phyloP scores from a whole-genome alignment of 2,888 invertebrate species.

The Diarsia mendica region DNA sequence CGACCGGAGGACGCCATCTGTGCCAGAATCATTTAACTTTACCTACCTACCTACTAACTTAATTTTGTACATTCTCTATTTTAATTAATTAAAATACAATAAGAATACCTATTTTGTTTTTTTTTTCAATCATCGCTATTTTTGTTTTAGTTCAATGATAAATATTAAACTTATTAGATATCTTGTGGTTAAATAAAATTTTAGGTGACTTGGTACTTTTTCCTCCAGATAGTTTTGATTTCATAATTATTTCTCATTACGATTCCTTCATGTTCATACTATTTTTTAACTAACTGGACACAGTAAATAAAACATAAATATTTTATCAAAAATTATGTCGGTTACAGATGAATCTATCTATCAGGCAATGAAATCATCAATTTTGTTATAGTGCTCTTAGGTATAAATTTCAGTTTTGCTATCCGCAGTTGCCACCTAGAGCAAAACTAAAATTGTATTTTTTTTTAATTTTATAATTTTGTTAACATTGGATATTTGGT shows the following conservation, averaged over 20 bases:
- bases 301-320: not conserved
- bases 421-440: no score
- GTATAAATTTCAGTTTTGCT: not conserved
- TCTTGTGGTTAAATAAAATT: not conserved
- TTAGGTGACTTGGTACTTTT: not conserved
- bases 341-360: not conserved
- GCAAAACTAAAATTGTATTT: not conserved
- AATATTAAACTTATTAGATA: not conserved
- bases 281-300: constrained; percentile 2
- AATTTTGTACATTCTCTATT: constrained; percentile 31
- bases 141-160: not conserved
- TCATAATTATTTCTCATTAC: not conserved
- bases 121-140: not conserved
- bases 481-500: no score
- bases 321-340: not conserved
- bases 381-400: not conserved
- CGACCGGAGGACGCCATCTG: constrained; percentile 77
- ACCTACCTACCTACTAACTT: constrained; percentile 19
- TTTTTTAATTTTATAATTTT: no score
- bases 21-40: constrained; percentile 60
- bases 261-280: not conserved
- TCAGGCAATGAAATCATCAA: not conserved
- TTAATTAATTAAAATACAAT: constrained; percentile 16
- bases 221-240: not conserved
- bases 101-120: not conserved